Base-by-base conservation (phyloP, 2,888 invertebrate species). In the Pasiphila rectangulata region DNA sequence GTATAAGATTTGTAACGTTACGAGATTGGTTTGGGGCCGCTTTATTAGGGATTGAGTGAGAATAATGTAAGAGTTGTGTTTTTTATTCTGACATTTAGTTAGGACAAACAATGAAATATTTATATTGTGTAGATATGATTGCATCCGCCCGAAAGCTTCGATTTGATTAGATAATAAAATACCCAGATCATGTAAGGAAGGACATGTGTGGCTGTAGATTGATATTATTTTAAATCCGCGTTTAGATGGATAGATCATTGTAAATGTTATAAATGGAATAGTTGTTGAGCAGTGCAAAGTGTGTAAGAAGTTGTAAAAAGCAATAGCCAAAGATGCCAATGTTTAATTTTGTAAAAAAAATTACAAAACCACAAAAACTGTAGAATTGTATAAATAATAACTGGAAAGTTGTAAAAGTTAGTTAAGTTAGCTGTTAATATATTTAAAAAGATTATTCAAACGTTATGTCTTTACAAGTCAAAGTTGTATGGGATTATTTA, bases 341-440 rank as follows among this genome's bases (percentile, higher is more conserved):
- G 29, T 42, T 41, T 41, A 32, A 45, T 45, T 49, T 49, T 49
- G 5, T 44, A 40, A 40, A 25, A 37, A 49, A 30, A 19, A 20
- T 3, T 27, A 13, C 4, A 45, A 49, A 44, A 40, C 5, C 16
- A 16, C 36, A 49, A 47, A 47, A 49, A 16, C n/a, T 12, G 21
- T 38, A 42, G 23, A 46, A 41, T 9, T 32, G 32, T 32, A 17
- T n/a, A 17, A 4, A 30, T 25, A 29, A 2, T 17, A n/a, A n/a
- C 10, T 6, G 9, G 21, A 21, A 4, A n/a, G 15, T 12, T 20
- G 12, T 35, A 20, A 21, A 13, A 4, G 16, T 4, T 24, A 5
- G 13, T 1, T 29, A 29, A 35, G 15, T 12, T 39, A 48, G 37
- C 36, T 24, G 42, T 42, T 44, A 35, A 29, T 49, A 23, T 46